Evolutionary conservation across 2,888 invertebrate genomes (phyloP).

Genomic region (Parnassius smintheus): DNA sequence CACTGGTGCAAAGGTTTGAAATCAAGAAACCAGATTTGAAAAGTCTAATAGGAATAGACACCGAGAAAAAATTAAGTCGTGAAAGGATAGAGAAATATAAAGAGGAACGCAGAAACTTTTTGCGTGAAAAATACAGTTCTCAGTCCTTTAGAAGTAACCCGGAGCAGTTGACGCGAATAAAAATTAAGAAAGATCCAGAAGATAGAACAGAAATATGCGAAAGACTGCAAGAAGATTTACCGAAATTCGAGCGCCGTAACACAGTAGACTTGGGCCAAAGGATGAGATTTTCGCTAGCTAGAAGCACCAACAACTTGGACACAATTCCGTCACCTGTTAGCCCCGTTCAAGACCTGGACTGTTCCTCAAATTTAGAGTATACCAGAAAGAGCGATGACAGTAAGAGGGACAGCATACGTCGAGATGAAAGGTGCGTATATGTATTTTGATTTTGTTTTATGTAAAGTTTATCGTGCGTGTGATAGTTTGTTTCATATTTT

Average conservation of each 20-base stretch:
- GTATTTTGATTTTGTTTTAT: conserved; percentile 11
- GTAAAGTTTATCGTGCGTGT: conserved; percentile 10
- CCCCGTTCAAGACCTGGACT: conserved; percentile 36
- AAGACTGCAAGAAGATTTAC: conserved; percentile 51
- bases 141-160: conserved; percentile 88
- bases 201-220: conserved; percentile 50
- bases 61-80: conserved; percentile 84
- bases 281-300: conserved; percentile 65
- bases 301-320: conserved; percentile 64
- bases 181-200: conserved; percentile 58
- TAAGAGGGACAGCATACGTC: conserved; percentile 35
- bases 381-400: conserved; percentile 27
- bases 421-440: conserved; percentile 46
- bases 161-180: conserved; percentile 69
- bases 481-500: not conserved
- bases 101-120: conserved; percentile 91
- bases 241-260: conserved; percentile 71
- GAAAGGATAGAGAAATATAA: conserved; percentile 95
- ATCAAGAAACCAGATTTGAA: conserved; percentile 57
- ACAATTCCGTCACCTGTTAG: conserved; percentile 58
- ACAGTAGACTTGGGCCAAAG: conserved; percentile 74
- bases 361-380: conserved; percentile 17
- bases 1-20: conserved; percentile 78
- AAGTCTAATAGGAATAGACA: conserved; percentile 61
- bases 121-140: conserved; percentile 92